Evolutionary conservation across 2,888 invertebrate species (phyloP), one percentile per base, ranked within the genome.

Genomic region (Prosopocoilus inquinatus): DNA sequence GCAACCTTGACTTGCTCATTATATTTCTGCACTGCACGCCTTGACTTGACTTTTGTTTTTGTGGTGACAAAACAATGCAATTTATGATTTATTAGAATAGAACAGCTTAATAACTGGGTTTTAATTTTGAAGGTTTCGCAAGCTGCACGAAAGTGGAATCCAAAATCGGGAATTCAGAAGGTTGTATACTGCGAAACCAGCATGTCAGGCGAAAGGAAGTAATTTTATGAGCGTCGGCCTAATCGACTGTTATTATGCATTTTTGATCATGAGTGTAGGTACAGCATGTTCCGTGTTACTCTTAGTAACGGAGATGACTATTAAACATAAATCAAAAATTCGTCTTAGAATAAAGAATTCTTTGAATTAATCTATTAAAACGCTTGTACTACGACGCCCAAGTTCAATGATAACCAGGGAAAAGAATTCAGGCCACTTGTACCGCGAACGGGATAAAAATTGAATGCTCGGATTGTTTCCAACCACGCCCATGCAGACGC

Each of bases 201-300:
- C 72, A 2, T 84, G 84, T 57, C 77, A 79, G 0, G 80, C 80
- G 9, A 66, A 74, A 1, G 76, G 80, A 1, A 76, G 79, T 7
- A 78, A 79, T 1, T 84, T 84, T 72, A 78, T 84, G 64, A 83
- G 81, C 50, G 83, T 84, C 0, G 84, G 84, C 28, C 75, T 82
- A 68, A 73, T 79, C 0, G 82, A 83, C 64, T 79, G 78, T 53
- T 75, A 78, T 46, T 80, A 80, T 9, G 78, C 79, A 3, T 65
- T 65, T 57, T 46, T 64, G 3, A 56, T 65, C 15, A 59, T 64
- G 13, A 55, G 55, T 33, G 28, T 53, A 9, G 65, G 65, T 11
- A 11, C 20, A 11, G 9, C 20, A 12, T 46, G 28, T 9, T 33
- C 46, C 4, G 3, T 46, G 2, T 8, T 9, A 9, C 12, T 46